phyloP scores from a whole-genome alignment of 2,888 invertebrate species.

The Drepana falcataria region DNA sequence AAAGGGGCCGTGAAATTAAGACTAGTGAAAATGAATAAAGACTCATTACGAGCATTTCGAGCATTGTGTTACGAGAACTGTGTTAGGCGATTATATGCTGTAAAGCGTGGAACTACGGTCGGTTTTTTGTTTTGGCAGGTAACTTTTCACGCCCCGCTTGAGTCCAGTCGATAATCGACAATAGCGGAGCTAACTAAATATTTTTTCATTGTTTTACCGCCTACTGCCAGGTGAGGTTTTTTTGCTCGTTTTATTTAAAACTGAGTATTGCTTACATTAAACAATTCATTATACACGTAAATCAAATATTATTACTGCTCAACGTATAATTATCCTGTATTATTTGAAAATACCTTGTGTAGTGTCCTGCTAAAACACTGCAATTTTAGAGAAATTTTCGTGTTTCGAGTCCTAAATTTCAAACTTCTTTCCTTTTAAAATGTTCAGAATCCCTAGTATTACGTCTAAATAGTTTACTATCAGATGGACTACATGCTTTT shows the following conservation, averaged over 20 bases:
- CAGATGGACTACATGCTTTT: no score
- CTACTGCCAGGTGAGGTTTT: neutral
- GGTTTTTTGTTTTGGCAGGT: slow-evolving; percentile 10
- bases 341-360: no score
- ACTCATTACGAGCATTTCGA: slow-evolving; percentile 40
- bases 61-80: neutral
- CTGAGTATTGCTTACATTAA: neutral
- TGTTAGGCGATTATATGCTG: slow-evolving; percentile 1
- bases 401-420: no score
- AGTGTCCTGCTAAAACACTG: no score
- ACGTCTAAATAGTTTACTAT: no score
- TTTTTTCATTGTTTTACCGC: slow-evolving; percentile 15
- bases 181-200: slow-evolving; percentile 15
- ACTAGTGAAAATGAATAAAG: slow-evolving; percentile 52
- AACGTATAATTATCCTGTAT: no score
- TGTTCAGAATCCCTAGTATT: no score
- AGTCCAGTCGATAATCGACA: slow-evolving; percentile 30
- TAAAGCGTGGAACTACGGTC: neutral
- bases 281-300: no score
- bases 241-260: neutral
- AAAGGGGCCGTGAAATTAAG: slow-evolving; percentile 53
- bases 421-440: no score
- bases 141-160: slow-evolving; percentile 5
- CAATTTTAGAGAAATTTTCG: no score
- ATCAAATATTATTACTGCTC: no score